phyloP scores from a whole-genome alignment of 1,140 invertebrate genomes.

The Theocolax elegans region DNA sequence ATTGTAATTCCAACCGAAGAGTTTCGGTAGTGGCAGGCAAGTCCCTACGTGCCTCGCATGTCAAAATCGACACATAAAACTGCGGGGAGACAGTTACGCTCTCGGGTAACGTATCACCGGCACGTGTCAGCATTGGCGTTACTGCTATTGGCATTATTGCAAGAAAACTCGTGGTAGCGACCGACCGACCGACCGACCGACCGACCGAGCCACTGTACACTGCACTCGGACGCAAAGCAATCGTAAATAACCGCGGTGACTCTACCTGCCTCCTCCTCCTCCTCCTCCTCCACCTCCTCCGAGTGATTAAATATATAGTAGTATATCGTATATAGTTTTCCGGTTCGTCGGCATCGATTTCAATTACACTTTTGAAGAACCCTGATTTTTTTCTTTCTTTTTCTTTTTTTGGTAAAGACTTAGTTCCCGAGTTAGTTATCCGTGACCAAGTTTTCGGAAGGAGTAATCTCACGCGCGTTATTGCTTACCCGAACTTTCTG shows the following conservation, averaged over 20 bases:
- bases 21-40: constrained; percentile 66
- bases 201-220: too few species aligned
- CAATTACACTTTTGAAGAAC: constrained; percentile 9
- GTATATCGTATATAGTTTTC: too few species aligned
- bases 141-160: constrained; percentile 39
- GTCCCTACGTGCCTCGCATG: constrained; percentile 64
- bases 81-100: constrained; percentile 58
- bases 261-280: too few species aligned
- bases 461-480: background rate
- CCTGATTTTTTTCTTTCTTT: too few species aligned
- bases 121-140: constrained; percentile 58
- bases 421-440: background rate
- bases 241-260: constrained; percentile 31
- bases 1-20: constrained; percentile 67
- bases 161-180: constrained; percentile 2
- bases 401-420: too few species aligned
- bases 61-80: constrained; percentile 68
- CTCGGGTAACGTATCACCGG: constrained; percentile 63
- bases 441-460: background rate
- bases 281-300: too few species aligned
- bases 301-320: constrained; percentile 22
- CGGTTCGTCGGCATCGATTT: background rate
- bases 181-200: too few species aligned
- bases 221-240: background rate
- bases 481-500: background rate